Conservation (phyloP, 2,113 vertebrate genomes). For the Hiodon alosoides region DNA sequence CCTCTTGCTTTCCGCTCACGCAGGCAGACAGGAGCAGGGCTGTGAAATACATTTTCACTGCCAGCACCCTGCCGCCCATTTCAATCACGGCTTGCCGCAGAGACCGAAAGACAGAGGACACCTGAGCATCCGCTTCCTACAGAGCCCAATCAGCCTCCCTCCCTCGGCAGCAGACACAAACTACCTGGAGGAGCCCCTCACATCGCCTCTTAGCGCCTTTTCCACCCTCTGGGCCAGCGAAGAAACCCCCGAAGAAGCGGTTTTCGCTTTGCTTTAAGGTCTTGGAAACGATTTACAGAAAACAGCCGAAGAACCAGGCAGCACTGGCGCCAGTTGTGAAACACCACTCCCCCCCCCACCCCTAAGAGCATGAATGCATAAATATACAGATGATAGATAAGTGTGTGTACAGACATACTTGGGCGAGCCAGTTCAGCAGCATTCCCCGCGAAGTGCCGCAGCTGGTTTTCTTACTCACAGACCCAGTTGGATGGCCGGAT, state of each 20-base stretch:
- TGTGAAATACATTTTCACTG: neutral
- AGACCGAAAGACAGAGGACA: neutral
- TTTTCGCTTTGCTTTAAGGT: constrained; percentile 6
- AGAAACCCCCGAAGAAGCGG: neutral
- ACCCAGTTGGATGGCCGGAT: too few species aligned
- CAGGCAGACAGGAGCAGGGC: too few species aligned
- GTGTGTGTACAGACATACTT: too few species aligned
- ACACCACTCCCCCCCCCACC: too few species aligned
- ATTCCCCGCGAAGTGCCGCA: too few species aligned
- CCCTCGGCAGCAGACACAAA: neutral
- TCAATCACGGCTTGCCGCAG: neutral
- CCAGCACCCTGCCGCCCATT: neutral
- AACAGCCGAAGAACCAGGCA: neutral
- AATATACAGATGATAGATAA: too few species aligned
- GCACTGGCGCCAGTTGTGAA: neutral
- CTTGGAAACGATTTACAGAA: neutral
- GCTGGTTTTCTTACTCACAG: too few species aligned
- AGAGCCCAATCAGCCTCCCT: neutral
- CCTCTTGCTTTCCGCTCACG: neutral
- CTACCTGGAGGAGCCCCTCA: neutral
- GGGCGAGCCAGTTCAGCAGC: too few species aligned
- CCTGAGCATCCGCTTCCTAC: neutral
- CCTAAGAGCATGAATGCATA: too few species aligned
- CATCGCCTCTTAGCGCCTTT: neutral
- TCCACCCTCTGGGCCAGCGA: neutral